phyloP scores from a whole-genome alignment of 1,140 invertebrate genomes.

The Leptopilina boulardi region DNA sequence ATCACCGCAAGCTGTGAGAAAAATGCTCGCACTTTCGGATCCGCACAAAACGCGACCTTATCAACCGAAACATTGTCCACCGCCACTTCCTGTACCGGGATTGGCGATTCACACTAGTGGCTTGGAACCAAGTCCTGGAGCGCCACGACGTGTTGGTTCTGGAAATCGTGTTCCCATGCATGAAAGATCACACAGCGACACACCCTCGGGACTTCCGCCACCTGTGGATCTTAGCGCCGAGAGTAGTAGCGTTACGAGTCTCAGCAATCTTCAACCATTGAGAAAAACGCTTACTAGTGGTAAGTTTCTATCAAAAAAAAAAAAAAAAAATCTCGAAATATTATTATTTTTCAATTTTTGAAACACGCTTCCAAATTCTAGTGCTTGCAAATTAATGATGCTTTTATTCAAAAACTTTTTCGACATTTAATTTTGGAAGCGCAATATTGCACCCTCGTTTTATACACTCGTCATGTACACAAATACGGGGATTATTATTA shows the following conservation, averaged over 20 bases:
- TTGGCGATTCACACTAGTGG: constrained; percentile 72
- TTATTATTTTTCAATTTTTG: not conserved
- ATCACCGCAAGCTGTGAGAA: constrained; percentile 95
- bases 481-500: constrained; percentile 42
- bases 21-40: constrained; percentile 92
- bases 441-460: constrained; percentile 64
- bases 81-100: constrained; percentile 75
- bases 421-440: constrained; percentile 43
- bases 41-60: constrained; percentile 91
- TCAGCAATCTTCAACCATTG: constrained; percentile 89
- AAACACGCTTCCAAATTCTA: not conserved
- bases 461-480: constrained; percentile 64
- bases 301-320: constrained; percentile 72
- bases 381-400: not conserved
- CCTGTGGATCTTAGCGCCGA: constrained; percentile 95
- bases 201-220: constrained; percentile 84
- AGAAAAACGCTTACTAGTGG: constrained; percentile 91
- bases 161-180: constrained; percentile 81
- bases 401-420: not conserved
- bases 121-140: constrained; percentile 80
- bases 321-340: constrained; percentile 38
- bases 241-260: constrained; percentile 95
- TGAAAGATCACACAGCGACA: constrained; percentile 93
- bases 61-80: constrained; percentile 82
- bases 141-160: constrained; percentile 82